Conservation (phyloP, 2,888 invertebrate species). For the Calameuta filiformis region DNA sequence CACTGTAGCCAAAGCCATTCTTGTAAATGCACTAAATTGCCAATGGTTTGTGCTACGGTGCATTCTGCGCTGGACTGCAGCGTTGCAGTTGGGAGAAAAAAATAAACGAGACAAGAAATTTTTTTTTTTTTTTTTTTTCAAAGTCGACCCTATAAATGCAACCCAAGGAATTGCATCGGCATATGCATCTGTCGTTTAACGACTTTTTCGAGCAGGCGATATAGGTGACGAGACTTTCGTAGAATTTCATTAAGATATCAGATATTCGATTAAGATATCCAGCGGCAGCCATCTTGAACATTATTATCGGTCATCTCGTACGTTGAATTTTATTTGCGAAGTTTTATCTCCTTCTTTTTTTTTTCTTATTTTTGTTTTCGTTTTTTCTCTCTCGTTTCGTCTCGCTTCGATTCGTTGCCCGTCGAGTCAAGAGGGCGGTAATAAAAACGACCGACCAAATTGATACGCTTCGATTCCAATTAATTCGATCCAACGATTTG, state of each 20-base stretch:
- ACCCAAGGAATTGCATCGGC: background rate
- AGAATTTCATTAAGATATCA: slow-evolving; percentile 31
- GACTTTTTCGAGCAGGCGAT: background rate
- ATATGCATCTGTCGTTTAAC: background rate
- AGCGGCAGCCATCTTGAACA: background rate
- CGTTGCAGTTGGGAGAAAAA: background rate
- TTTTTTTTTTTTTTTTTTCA: background rate
- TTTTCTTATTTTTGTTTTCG: background rate
- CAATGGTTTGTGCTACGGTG: background rate
- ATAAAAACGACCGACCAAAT: background rate
- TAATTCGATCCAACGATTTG: background rate
- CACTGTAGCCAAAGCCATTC: background rate
- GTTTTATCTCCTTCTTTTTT: background rate
- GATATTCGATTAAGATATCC: slow-evolving; percentile 32
- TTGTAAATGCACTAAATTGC: slow-evolving; percentile 5
- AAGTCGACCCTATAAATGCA: background rate
- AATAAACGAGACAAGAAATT: background rate
- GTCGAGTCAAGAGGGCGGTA: background rate
- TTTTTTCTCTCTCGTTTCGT: background rate
- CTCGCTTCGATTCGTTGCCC: background rate
- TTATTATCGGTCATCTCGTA: background rate
- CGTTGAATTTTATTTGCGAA: background rate
- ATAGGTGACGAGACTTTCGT: background rate
- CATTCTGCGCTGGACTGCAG: background rate
- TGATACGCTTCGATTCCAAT: background rate